Evolutionary conservation across 2,888 invertebrate genomes (phyloP), one percentile per base, ranked within the genome.

Genomic region (Euzophera pinguis): DNA sequence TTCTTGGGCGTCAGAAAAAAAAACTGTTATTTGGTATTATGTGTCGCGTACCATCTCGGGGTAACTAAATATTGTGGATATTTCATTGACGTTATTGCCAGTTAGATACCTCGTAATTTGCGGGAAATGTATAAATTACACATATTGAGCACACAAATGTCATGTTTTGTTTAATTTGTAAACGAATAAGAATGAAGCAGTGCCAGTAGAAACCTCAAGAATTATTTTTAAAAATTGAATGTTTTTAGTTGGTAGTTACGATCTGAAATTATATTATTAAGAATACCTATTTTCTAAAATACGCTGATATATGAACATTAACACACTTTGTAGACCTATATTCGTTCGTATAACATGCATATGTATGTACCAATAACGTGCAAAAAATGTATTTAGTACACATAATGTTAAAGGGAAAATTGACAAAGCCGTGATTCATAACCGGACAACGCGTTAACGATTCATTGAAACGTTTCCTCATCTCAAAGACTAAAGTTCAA

Each of bases 51-150:
- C 71, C 67, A 75, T 78, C 73, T 66, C 63, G 63, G 65, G 76
- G 75, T 74, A 81, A 81, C 78, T 81, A 81, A 84, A 83, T 84
- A 82, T 80, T 79, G 71, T 76, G 71, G 72, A 69, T 76, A 74
- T 71, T 78, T 68, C 67, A 67, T 67, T 75, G 72, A 69, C 67
- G 56, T 76, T 76, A 75, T 75, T 69, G 73, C 69, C 61, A 67
- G 71, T 77, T 69, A 66, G 59, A 58, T 57, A 56, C 52, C 50
- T 55, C 54, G 55, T 61, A 63, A 64, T 60, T 50, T 56, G 57
- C 54, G 42, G 59, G 9, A 27, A 9, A 32, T 32, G 1, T 32
- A 32, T 32, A 47, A 10, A 32, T 16, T 1, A 41, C 8, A 41
- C 17, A 10, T 32, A 6, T 41, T 41, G 9, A 17, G 41, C 16